Evolutionary conservation across 64 coral and sea anemone species (phyloP).

Genomic region (Stylophora pistillata): DNA sequence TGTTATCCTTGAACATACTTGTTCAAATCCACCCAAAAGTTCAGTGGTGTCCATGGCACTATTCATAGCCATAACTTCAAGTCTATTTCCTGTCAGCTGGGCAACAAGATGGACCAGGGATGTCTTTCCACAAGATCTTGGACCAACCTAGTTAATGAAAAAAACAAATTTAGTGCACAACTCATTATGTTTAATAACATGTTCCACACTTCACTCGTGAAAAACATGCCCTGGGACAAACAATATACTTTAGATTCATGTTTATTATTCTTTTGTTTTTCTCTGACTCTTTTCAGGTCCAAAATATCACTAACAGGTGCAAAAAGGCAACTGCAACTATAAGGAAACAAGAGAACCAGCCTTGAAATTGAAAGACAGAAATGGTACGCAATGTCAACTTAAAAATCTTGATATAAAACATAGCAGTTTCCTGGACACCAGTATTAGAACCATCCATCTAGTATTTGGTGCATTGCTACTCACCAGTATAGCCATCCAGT

Average conservation of each 20-base stretch:
- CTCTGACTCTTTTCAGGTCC: no score
- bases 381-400: no score
- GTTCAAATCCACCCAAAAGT: slow-evolving; percentile 94
- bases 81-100: slow-evolving; percentile 82
- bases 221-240: no score
- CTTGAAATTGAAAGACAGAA: no score
- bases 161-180: background rate
- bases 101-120: slow-evolving; percentile 83
- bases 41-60: slow-evolving; percentile 98
- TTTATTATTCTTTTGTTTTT: no score
- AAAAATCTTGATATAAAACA: background rate
- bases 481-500: slow-evolving; percentile 95
- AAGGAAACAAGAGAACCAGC: no score
- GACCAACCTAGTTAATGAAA: slow-evolving; percentile 69
- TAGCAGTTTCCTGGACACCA: background rate
- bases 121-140: slow-evolving; percentile 87
- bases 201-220: no score
- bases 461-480: background rate
- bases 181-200: no score
- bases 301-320: no score
- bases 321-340: no score
- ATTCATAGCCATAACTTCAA: slow-evolving; percentile 97
- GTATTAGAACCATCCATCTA: background rate
- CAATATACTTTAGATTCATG: no score
- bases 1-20: slow-evolving; percentile 40